A percentile compares a stretch with the other conserved stretches of the same genome.
Conservation (phyloP, 2,888 invertebrate species). For the Amblyteles armatorius region DNA sequence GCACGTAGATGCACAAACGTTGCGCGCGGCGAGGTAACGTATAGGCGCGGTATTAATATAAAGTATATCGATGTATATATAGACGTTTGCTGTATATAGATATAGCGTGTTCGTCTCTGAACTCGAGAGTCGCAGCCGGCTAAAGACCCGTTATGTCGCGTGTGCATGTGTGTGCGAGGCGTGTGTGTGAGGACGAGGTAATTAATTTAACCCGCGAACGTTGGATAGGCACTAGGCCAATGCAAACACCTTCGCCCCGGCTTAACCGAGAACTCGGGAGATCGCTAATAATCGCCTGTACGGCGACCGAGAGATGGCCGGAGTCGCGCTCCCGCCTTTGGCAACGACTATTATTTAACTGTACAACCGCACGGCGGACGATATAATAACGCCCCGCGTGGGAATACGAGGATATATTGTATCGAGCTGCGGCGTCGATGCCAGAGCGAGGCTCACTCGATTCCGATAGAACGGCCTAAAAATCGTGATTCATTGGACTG, state of each 20-base stretch:
- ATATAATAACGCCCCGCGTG: slow-evolving; percentile 25
- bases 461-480: not conserved
- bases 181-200: slow-evolving; percentile 77
- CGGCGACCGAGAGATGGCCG: not conserved
- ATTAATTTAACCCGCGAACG: slow-evolving; percentile 82
- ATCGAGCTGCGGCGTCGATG: not conserved
- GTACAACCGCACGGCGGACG: not conserved
- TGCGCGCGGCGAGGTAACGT: slow-evolving; percentile 15
- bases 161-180: not conserved
- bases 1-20: slow-evolving; percentile 5
- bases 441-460: not conserved
- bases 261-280: slow-evolving; percentile 58
- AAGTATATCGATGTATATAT: slow-evolving; percentile 44
- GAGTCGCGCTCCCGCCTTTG: not conserved
- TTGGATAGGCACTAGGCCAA: slow-evolving; percentile 82
- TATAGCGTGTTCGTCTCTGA: slow-evolving; percentile 28
- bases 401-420: not conserved
- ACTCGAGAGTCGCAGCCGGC: slow-evolving; percentile 70
- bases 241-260: slow-evolving; percentile 79
- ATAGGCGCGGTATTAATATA: slow-evolving; percentile 36
- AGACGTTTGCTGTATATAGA: slow-evolving; percentile 39
- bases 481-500: not conserved
- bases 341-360: slow-evolving; percentile 48
- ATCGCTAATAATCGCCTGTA: slow-evolving; percentile 57
- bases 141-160: slow-evolving; percentile 82